Base-by-base conservation (phyloP, 2,113 vertebrate genomes). In the Eubucco bourcierii region DNA sequence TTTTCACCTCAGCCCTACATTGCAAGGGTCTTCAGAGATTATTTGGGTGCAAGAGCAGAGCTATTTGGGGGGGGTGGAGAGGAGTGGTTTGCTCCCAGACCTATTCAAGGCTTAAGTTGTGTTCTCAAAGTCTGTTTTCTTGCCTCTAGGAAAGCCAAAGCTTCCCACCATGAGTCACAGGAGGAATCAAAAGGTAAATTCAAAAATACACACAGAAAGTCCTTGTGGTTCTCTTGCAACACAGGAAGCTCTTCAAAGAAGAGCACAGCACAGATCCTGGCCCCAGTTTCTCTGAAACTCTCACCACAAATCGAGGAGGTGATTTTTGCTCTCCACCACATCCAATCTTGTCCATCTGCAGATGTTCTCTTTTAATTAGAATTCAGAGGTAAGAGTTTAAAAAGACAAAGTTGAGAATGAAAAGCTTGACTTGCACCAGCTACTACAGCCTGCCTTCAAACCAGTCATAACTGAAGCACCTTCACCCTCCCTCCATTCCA, bases 181-280 rank as follows among this genome's bases (percentile, higher is more conserved):
- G 28, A 68, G 56, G 59, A 91, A 74, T 7, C 34, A 59, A 67
- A 90, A 89, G 64, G 87, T 56, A 33, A 84, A 84, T 28, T 82
- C 56, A 59, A 52, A 52, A 37, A 34, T 2, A 23, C 2, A 60
- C 33, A 55, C 25, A 34, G 15, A 23, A 13, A 73, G 29, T 3
- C 44, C 28, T 28, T 28, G 46, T 8, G 93, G 78, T 34, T 77
- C 67, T 55, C 46, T 7, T 3, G 29, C 53, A 64, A 33, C 75
- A 83, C 58, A 34, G 27, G 80, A 67, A 90, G 44, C 37, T 47
- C 4, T 14, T 46, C 52, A 63, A 59, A 8, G 64, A 87, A 79
- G 77, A 65, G 18, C 0, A 2, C 0, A 0, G 53, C 12, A 15
- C 39, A 23, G 72, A 61, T 33, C 27, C 44, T 4, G 31, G n/a